phyloP scores from a whole-genome alignment of 2,113 vertebrate species.

The Echinops telfairi region DNA sequence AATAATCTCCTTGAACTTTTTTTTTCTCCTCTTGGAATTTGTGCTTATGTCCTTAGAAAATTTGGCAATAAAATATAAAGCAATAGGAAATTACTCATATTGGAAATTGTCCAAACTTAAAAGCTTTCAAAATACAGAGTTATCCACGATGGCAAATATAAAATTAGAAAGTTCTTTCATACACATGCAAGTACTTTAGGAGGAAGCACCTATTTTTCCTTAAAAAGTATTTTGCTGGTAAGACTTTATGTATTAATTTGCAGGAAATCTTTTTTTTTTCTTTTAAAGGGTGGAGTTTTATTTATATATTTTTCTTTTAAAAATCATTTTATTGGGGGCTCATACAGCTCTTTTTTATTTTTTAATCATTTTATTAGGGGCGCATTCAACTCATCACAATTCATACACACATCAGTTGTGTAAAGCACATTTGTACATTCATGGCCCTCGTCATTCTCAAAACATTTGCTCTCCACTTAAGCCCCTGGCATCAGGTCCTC shows the following conservation, averaged over 20 bases:
- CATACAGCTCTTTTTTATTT: too few relatives aligned
- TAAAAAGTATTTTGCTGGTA: conserved; percentile 22
- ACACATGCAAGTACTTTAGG: conserved; percentile 32
- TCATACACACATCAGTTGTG: too few relatives aligned
- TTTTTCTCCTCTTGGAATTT: conserved; percentile 34
- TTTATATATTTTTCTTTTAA: too few relatives aligned
- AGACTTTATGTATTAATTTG: conserved; percentile 46
- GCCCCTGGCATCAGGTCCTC: too few relatives aligned
- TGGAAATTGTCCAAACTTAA: neutral
- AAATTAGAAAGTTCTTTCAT: conserved; percentile 48
- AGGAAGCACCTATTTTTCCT: neutral
- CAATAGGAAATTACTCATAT: neutral
- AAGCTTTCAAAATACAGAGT: neutral
- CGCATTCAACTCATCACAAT: too few relatives aligned
- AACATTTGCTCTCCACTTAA: too few relatives aligned
- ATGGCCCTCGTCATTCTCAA: too few relatives aligned
- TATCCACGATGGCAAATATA: neutral
- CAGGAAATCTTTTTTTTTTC: too few relatives aligned
- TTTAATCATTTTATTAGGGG: too few relatives aligned
- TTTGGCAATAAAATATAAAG: neutral
- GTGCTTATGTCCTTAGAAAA: conserved; percentile 15
- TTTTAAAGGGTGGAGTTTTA: too few relatives aligned
- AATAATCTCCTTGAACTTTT: neutral
- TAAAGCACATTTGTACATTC: too few relatives aligned
- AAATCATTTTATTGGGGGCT: too few relatives aligned